phyloP scores from a whole-genome alignment of 1,140 invertebrate genomes.

The Solen grandis region DNA sequence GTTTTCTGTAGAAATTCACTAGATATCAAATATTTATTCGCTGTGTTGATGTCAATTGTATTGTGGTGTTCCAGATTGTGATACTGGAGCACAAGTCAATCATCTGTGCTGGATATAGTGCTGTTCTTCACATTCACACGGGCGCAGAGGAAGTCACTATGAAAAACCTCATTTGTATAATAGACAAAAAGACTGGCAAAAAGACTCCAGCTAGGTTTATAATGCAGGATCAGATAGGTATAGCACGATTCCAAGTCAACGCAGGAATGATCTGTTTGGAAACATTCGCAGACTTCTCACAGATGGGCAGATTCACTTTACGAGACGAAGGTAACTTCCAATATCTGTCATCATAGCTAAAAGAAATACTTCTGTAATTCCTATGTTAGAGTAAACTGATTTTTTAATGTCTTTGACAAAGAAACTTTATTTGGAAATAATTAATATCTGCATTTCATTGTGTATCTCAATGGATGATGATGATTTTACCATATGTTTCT shows the following conservation, averaged over 20 bases:
- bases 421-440: no score
- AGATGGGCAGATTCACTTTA: constrained; percentile 99
- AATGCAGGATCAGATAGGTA: constrained; percentile 99
- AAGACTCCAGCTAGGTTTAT: constrained; percentile 98
- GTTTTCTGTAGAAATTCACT: no score
- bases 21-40: no score
- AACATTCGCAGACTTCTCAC: constrained; percentile 98
- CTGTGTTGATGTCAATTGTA: no score
- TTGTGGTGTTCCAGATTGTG: constrained; percentile 92
- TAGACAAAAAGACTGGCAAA: constrained; percentile 99
- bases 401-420: no score
- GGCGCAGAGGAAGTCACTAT: constrained; percentile 98
- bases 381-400: no score
- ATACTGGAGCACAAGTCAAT: constrained; percentile 99
- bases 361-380: no score
- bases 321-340: constrained; percentile 99
- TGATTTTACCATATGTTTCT: no score
- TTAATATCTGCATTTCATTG: no score
- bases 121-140: constrained; percentile 99
- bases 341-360: no score
- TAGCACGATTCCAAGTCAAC: constrained; percentile 98
- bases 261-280: constrained; percentile 99
- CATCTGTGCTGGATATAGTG: constrained; percentile 99
- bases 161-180: constrained; percentile 95
- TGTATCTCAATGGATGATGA: no score